Percentiles rank a stretch among this genome's conserved stretches.
Evolutionary conservation across 2,888 invertebrate species (phyloP).

Genomic region (Neoascia interrupta): DNA sequence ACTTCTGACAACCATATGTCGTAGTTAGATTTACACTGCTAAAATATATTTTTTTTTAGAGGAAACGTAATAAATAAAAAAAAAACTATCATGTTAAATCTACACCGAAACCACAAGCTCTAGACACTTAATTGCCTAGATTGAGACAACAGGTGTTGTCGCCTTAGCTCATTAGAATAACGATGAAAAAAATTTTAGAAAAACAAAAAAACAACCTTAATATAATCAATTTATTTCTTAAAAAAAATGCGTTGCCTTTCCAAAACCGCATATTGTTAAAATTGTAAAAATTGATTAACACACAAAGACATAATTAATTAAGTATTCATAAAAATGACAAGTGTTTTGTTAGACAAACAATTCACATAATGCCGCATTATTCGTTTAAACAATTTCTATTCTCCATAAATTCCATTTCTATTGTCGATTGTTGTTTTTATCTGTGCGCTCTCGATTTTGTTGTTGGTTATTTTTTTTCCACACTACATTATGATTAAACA

Average conservation of each 20-base stretch:
- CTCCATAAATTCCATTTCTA: constrained; percentile 31
- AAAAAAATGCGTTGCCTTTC: background rate
- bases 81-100: too few species aligned
- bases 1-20: too few species aligned
- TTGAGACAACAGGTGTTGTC: too few species aligned
- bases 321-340: constrained; percentile 56
- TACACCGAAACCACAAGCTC: too few species aligned
- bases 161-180: constrained; percentile 11
- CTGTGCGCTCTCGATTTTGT: background rate
- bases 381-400: constrained; percentile 53
- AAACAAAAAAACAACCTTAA: too few species aligned
- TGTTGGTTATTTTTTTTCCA: background rate
- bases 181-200: constrained; percentile 10
- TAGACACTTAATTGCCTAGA: too few species aligned
- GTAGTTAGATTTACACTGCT: too few species aligned
- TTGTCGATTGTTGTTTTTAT: background rate
- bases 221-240: constrained; percentile 1
- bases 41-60: too few species aligned
- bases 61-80: too few species aligned
- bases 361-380: constrained; percentile 45
- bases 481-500: background rate
- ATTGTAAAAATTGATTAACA: constrained; percentile 25
- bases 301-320: constrained; percentile 45
- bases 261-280: background rate
- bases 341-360: constrained; percentile 48